Evolutionary conservation across 2,113 vertebrate genomes (phyloP).

Genomic region (Struthio camelus): DNA sequence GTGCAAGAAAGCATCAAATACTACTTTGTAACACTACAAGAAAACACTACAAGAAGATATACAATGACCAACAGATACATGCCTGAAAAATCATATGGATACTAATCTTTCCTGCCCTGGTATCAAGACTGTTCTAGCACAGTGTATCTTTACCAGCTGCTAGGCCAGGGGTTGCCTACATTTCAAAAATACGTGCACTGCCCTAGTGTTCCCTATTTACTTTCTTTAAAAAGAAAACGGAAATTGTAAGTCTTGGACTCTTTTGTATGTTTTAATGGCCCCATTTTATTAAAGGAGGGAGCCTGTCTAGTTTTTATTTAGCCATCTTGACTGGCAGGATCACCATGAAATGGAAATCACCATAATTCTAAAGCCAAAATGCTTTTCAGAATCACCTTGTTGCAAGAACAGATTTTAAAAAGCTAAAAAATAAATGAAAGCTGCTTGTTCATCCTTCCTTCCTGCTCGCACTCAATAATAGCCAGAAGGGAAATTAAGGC

Average conservation of each 20-base stretch:
- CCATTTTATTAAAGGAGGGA: neutral
- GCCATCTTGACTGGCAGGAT: neutral
- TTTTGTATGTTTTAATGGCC: neutral
- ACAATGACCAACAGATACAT: neutral
- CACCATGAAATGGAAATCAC: neutral
- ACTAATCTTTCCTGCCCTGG: neutral
- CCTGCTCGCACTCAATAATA: neutral
- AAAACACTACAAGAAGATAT: neutral
- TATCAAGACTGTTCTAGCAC: neutral
- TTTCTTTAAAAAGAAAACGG: neutral
- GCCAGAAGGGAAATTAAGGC: conserved; percentile 38
- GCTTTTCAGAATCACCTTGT: neutral
- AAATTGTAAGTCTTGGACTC: neutral
- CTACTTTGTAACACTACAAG: neutral
- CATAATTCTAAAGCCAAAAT: neutral
- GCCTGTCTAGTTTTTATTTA: neutral
- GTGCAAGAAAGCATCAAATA: neutral
- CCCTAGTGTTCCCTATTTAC: neutral
- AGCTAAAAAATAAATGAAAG: neutral
- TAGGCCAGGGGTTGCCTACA: neutral
- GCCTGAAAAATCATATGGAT: neutral
- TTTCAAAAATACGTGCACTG: neutral
- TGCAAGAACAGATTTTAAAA: neutral
- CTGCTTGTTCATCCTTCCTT: neutral
- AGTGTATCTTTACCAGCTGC: neutral